These are phyloP conservation scores for Schizotus pectinicornis DNA, from an alignment of 2,888 invertebrate genomes.

Conservation along the genomic window DNA sequence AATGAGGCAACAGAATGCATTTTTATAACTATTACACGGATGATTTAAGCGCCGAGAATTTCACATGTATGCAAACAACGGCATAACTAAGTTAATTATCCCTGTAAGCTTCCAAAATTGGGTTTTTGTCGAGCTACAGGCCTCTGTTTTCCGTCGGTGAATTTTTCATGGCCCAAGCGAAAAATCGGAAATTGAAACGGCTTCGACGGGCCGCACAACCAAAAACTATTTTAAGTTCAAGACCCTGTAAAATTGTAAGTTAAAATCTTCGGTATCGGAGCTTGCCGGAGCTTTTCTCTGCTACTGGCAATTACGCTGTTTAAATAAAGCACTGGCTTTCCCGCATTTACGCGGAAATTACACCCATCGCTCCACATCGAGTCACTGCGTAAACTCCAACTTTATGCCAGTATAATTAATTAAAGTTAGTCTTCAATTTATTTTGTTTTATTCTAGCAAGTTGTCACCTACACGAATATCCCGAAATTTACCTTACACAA, in stretches of 20 bases:
- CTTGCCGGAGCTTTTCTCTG: constrained; percentile 3
- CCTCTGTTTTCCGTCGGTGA: no score
- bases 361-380: constrained; percentile 26
- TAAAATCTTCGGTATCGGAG: constrained; percentile 5
- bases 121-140: no score
- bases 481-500: background rate
- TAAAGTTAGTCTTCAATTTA: background rate
- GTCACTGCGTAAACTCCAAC: constrained; percentile 29
- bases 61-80: no score
- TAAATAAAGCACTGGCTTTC: constrained; percentile 17
- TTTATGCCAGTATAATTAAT: constrained; percentile 23
- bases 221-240: background rate
- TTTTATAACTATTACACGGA: no score
- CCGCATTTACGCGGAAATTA: constrained; percentile 26
- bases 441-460: constrained; percentile 2
- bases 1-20: no score
- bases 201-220: no score
- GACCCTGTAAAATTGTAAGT: background rate
- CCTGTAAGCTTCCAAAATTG: no score
- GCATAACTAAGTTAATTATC: no score
- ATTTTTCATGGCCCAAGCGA: no score
- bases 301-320: constrained; percentile 15
- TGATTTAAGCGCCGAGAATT: no score
- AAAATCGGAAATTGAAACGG: no score
- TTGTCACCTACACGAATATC: background rate